Evolutionary conservation across 2,113 vertebrate species (phyloP), one percentile per base, ranked within the genome.

Genomic region (Silurus meridionalis): DNA sequence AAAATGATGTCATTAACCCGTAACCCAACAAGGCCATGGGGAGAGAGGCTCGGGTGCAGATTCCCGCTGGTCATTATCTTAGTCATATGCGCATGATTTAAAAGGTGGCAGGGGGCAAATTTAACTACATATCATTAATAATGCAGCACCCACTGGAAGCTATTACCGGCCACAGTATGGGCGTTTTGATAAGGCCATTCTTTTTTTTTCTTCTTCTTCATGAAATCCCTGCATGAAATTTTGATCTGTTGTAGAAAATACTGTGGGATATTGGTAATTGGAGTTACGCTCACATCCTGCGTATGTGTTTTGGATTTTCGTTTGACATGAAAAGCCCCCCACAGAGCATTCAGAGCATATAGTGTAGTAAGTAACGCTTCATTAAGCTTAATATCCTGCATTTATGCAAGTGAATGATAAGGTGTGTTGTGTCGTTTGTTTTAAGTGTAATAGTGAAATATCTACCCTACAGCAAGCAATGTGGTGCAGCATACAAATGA

Each of bases 1-100:
- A 88, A 90, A 87, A 91, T 90, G 71, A 88, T 89, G 82, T 90
- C 86, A 89, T 90, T 90, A 90, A 89, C 87, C 87, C 78, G 50
- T 83, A 84, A 85, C 88, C 83, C 57, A 67, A 80, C 86, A 80
- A 86, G 83, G 83, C 86, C 86, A 48, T 57, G 48, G 84, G 82
- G 83, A 85, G 74, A 79, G 83, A 63, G 82, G 79, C 80, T 80
- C 83, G 83, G 77, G 83, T 84, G 81, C 89, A 87, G 50, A 80
- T 80, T 87, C 86, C 86, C 82, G 83, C 83, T 19, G 72, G 86
- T 89, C 86, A 83, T 89, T 89, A 89, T 88, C 89, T 89, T 80
- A 77, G 69, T 85, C 89, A 89, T 88, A 88, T 87, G 83, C 80
- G 82, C 57, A 66, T 87, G 89, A 81, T 90, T 84, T 82, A 81